Base-by-base conservation (phyloP, 2,888 invertebrate genomes). In the Dendrolimus pini region DNA sequence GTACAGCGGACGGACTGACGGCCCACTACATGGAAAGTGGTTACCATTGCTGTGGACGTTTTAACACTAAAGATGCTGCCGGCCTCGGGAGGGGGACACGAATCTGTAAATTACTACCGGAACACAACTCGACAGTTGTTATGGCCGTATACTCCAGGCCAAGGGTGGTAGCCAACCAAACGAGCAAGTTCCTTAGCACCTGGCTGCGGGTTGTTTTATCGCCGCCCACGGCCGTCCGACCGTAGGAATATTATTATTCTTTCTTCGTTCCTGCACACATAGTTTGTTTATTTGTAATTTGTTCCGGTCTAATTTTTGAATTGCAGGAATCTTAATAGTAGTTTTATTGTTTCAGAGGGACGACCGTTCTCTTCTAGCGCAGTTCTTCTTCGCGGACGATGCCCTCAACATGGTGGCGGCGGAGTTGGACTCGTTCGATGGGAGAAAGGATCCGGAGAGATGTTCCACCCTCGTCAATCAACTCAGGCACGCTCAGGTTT, bases 371-470 rank as follows among this genome's bases (percentile, higher is more conserved):
- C 92, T 98, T 67, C 92, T 99, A 81, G 98, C 98, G 58, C 97
- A 98, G 89, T 99, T 99, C 89, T 99, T 98, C 92, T 98, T 97
- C 90, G 99, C 99, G 42, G 99, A 99, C 88, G 98, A 99, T 79
- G 97, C 98, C 47, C 92, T 99, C 70, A 98, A 98, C 82, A 93
- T 96, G 72, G 97, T 99, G 61, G 98, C 99, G 55, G 95, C 97
- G 65, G 99, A 99, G 88, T 86, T 99, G 88, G 99, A 99, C 90
- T 98, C 98, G 72, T 99, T 99, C 88, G 99, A 99, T 89, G 99
- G 99, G n/a, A 93, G 99, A 55, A 98, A 99, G 75, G 99, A 99
- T 81, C 99, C 99, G 0, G 98, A 98, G 81, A 89, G 99, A 81
- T 99, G 99, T 83, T 97, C 98, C 59, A 94, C 95, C 30, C 93